Percentiles rank a stretch among this genome's conserved stretches.
phyloP scores from a whole-genome alignment of 1,140 invertebrate species.

The Macrocentrus cingulum region DNA sequence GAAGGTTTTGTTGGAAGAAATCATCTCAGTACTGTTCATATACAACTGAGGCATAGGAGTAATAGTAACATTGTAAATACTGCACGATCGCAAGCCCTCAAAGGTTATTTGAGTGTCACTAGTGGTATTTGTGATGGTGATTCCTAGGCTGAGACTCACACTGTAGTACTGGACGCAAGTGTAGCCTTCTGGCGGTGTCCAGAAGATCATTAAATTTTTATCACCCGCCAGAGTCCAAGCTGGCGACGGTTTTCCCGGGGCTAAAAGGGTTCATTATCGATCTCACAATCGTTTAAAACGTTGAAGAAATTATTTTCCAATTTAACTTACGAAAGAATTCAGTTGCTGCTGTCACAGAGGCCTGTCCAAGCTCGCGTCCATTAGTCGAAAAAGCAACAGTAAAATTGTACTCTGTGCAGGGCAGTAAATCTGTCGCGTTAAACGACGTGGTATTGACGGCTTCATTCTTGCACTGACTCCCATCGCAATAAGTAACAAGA shows the following conservation, averaged over 20 bases:
- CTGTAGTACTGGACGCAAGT: slow-evolving; percentile 38
- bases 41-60: slow-evolving; percentile 30
- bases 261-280: too few species aligned
- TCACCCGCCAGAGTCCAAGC: slow-evolving; percentile 16
- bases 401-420: slow-evolving; percentile 29
- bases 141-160: slow-evolving; percentile 25
- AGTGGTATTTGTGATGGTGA: slow-evolving; percentile 8
- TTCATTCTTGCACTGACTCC: slow-evolving; percentile 2
- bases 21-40: slow-evolving; percentile 9
- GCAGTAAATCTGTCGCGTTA: slow-evolving; percentile 26
- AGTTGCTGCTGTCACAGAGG: slow-evolving; percentile 29
- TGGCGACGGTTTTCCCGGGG: slow-evolving; percentile 28
- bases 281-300: too few species aligned
- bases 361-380: slow-evolving; percentile 23
- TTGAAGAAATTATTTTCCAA: neutral
- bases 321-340: slow-evolving; percentile 35
- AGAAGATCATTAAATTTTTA: slow-evolving; percentile 32
- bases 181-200: slow-evolving; percentile 35
- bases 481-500: slow-evolving; percentile 18
- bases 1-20: slow-evolving; percentile 18
- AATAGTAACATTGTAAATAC: slow-evolving; percentile 34
- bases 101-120: slow-evolving; percentile 29
- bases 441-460: slow-evolving; percentile 8
- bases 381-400: slow-evolving; percentile 18
- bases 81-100: slow-evolving; percentile 34